phyloP scores from a whole-genome alignment of 2,888 invertebrate species.

The Tetranychus truncatus region DNA sequence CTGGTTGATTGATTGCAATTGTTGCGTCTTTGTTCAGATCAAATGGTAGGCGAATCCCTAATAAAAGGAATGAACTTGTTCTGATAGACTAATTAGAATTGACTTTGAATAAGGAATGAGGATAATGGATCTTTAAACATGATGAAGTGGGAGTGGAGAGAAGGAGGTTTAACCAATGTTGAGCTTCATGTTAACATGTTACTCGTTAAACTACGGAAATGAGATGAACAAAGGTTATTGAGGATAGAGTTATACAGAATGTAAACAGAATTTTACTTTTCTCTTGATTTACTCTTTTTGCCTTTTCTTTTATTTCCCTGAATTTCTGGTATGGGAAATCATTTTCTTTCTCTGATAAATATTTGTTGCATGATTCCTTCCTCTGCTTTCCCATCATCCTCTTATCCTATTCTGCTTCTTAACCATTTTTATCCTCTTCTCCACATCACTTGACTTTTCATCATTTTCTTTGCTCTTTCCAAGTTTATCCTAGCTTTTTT shows the following conservation, averaged over 20 bases:
- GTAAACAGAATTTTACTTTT: too few relatives aligned
- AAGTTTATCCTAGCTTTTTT: not conserved
- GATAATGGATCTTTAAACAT: too few relatives aligned
- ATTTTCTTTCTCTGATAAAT: conserved; percentile 7
- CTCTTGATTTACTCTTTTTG: not conserved
- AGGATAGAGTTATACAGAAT: too few relatives aligned
- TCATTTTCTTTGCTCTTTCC: not conserved
- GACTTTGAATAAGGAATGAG: too few relatives aligned
- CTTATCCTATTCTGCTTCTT: not conserved
- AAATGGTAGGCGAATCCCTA: too few relatives aligned
- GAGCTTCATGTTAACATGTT: not conserved
- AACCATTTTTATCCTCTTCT: not conserved
- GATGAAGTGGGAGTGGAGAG: too few relatives aligned
- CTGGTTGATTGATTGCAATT: too few relatives aligned
- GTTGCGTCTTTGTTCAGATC: too few relatives aligned
- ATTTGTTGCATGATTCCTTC: conserved; percentile 6
- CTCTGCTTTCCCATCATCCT: not conserved
- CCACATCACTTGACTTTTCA: not conserved
- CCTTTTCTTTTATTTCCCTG: not conserved
- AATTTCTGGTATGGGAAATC: not conserved
- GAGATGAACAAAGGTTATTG: not conserved
- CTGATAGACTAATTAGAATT: too few relatives aligned
- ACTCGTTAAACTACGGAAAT: not conserved
- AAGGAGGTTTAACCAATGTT: too few relatives aligned
- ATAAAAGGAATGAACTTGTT: too few relatives aligned